Percentiles rank a stretch among this genome's conserved stretches.
Conservation (phyloP, 2,113 vertebrate genomes). For the Drymodes brunneopygia region DNA sequence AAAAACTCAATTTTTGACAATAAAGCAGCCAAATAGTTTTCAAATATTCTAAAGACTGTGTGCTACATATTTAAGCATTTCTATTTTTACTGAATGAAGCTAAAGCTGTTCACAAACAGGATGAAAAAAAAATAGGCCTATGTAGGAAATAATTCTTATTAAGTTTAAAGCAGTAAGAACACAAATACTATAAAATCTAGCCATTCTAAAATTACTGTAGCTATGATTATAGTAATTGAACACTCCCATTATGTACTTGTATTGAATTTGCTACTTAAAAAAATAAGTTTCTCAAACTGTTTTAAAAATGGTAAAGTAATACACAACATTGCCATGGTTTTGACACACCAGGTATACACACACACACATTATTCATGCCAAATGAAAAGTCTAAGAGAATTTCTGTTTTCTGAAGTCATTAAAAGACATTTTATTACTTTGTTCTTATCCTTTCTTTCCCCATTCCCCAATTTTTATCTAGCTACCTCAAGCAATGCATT, state of each 20-base stretch:
- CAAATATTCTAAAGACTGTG: not conserved
- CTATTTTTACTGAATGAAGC: not conserved
- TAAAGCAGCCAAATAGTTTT: not conserved
- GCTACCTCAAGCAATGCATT: not conserved
- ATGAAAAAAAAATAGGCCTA: not conserved
- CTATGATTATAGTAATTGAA: not conserved
- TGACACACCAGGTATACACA: not conserved
- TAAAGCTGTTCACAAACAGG: not conserved
- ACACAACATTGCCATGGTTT: not conserved
- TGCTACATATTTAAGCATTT: not conserved
- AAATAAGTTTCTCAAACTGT: not conserved
- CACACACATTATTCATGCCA: not conserved
- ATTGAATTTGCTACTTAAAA: not conserved
- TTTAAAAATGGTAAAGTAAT: not conserved
- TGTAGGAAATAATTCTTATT: not conserved
- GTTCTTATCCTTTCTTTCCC: not conserved
- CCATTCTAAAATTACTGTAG: not conserved
- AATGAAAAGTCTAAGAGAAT: not conserved
- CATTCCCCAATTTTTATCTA: not conserved
- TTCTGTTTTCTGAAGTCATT: not conserved
- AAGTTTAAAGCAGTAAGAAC: slow-evolving; percentile 1
- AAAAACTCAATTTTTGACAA: not conserved
- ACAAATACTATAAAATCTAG: slow-evolving; percentile 6
- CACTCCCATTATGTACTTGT: not conserved
- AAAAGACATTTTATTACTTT: not conserved